phyloP scores from a whole-genome alignment of 1,140 invertebrate species.

The Ceratoteleas bidentatus region DNA sequence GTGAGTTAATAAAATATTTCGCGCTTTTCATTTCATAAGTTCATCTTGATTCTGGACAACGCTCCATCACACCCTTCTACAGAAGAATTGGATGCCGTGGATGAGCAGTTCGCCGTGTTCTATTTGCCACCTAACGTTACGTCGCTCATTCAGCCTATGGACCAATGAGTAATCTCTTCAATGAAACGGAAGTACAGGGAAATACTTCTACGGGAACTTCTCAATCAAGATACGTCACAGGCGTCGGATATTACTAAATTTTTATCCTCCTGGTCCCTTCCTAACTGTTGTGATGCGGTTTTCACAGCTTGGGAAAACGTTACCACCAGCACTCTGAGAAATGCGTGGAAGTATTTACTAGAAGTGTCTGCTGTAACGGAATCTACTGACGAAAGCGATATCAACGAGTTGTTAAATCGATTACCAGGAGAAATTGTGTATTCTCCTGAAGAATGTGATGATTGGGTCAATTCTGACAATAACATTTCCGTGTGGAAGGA shows the following conservation, averaged over 20 bases:
- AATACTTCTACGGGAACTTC: slow-evolving; percentile 1
- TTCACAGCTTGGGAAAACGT: background rate
- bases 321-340: background rate
- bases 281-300: background rate
- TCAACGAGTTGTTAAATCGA: background rate
- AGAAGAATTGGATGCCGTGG: slow-evolving; percentile 69
- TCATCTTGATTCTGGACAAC: slow-evolving; percentile 76
- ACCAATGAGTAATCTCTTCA: slow-evolving; percentile 78
- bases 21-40: no score
- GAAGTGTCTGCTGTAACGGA: background rate
- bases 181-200: slow-evolving; percentile 15
- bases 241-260: background rate
- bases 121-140: slow-evolving; percentile 20
- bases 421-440: background rate
- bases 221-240: background rate
- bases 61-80: slow-evolving; percentile 74
- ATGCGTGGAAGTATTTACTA: background rate
- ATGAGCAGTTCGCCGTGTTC: slow-evolving; percentile 73
- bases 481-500: background rate
- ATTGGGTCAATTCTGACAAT: background rate
- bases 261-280: background rate
- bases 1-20: no score
- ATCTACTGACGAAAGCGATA: background rate
- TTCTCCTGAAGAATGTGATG: background rate
- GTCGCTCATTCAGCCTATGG: slow-evolving; percentile 78